These are phyloP conservation scores for Anolis carolinensis DNA, from an alignment of 2,113 vertebrate genomes.

Conservation along the genomic window DNA sequence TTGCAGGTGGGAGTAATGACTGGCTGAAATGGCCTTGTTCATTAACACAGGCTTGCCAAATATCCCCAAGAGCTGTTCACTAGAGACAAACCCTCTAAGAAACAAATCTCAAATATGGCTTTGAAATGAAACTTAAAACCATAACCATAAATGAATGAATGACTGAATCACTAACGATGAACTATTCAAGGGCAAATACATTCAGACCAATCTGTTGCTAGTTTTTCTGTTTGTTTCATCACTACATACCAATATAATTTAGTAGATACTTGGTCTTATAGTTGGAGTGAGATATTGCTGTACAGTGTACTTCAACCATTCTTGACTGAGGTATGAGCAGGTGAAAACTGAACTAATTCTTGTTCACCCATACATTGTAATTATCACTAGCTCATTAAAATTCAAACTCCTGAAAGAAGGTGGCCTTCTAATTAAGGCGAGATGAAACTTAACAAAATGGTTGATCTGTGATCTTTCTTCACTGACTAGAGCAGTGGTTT, in stretches of 20 bases:
- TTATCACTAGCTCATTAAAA: no score
- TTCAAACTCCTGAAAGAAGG: no score
- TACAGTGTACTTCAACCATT: background rate
- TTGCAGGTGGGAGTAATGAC: slow-evolving; percentile 35
- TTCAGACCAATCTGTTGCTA: slow-evolving; percentile 2
- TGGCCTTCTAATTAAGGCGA: no score
- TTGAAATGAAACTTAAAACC: slow-evolving; percentile 33
- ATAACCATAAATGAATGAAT: background rate
- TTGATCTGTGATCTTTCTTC: no score
- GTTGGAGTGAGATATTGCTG: background rate
- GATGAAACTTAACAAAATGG: no score
- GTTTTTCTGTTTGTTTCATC: background rate
- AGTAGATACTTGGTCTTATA: background rate
- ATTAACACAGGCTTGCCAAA: slow-evolving; percentile 33
- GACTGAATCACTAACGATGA: background rate
- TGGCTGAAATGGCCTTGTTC: slow-evolving; percentile 18
- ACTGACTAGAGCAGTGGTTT: no score
- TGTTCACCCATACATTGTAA: no score
- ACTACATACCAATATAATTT: background rate
- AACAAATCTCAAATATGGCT: slow-evolving; percentile 46
- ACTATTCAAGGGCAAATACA: slow-evolving; percentile 28
- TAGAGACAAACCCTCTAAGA: slow-evolving; percentile 33
- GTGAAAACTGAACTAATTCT: no score
- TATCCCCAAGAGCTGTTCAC: slow-evolving; percentile 35
- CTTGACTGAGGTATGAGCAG: background rate